Percentiles rank a stretch among this genome's conserved stretches.
phyloP scores from a whole-genome alignment of 2,888 invertebrate species.

The Taphrorychus bicolor region DNA sequence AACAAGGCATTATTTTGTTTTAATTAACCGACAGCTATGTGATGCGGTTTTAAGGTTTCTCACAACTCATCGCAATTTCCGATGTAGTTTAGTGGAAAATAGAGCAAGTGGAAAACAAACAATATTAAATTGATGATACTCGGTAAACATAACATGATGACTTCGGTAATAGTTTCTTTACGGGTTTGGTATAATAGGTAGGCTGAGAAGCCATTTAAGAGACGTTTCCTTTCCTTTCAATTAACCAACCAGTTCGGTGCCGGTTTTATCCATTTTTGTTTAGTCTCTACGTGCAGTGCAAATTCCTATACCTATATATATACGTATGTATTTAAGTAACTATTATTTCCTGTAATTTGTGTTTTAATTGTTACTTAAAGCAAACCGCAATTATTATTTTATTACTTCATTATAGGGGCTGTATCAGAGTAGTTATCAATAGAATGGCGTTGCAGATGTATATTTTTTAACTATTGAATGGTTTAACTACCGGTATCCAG shows the following conservation, averaged over 20 bases:
- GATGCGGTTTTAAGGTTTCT: conserved; percentile 18
- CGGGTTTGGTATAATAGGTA: no score
- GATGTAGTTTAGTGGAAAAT: not conserved
- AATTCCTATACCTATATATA: not conserved
- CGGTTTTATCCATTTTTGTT: not conserved
- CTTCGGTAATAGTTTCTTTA: not conserved
- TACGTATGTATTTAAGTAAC: not conserved
- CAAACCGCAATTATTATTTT: not conserved
- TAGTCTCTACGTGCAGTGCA: not conserved
- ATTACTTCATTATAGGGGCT: not conserved
- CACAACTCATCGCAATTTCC: not conserved
- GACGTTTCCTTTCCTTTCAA: no score
- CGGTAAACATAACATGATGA: not conserved
- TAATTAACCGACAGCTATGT: conserved; percentile 28
- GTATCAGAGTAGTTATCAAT: not conserved
- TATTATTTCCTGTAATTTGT: not conserved
- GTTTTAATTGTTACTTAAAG: not conserved
- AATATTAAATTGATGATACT: not conserved
- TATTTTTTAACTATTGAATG: not conserved
- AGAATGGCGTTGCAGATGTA: not conserved
- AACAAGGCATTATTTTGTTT: conserved; percentile 36
- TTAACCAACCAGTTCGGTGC: not conserved
- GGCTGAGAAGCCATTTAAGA: not conserved
- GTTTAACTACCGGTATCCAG: not conserved
- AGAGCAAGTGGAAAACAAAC: not conserved